A percentile compares a stretch with the other conserved stretches of the same genome.
Evolutionary conservation across 2,113 vertebrate genomes (phyloP).

Genomic region (Chionis minor): DNA sequence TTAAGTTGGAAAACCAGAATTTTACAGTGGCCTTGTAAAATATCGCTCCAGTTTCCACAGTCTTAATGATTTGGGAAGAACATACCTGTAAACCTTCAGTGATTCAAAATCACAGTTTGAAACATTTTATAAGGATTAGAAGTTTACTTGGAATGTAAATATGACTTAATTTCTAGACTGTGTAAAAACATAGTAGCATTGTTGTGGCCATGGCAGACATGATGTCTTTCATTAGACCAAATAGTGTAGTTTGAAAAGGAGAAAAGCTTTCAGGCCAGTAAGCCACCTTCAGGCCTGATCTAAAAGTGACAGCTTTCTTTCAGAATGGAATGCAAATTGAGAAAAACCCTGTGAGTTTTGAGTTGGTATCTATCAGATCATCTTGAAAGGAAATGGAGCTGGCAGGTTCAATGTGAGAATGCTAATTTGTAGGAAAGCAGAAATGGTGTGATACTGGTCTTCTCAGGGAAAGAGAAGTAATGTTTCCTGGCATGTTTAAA

Average conservation of each 20-base stretch:
- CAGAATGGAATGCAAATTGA: neutral
- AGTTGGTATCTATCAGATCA: neutral
- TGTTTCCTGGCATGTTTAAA: neutral
- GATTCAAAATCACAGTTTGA: neutral
- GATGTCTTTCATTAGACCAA: neutral
- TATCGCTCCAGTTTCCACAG: neutral
- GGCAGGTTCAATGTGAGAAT: neutral
- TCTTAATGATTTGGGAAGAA: neutral
- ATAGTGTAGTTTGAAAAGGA: neutral
- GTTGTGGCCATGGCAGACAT: neutral
- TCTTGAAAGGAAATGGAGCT: neutral
- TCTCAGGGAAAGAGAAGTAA: neutral
- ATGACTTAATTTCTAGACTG: neutral
- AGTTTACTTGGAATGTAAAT: neutral
- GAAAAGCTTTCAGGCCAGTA: neutral
- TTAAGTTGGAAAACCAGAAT: neutral
- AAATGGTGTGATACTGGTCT: neutral
- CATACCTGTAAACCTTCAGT: accelerated
- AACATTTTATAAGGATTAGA: neutral
- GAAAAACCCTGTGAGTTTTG: neutral
- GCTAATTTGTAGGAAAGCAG: neutral
- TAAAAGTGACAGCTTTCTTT: neutral
- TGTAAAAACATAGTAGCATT: neutral
- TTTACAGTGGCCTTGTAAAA: neutral
- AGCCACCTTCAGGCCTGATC: neutral